Evolutionary conservation across 1,140 invertebrate species (phyloP), one percentile per base, ranked within the genome.

Genomic region (Drosophila ercepeae): DNA sequence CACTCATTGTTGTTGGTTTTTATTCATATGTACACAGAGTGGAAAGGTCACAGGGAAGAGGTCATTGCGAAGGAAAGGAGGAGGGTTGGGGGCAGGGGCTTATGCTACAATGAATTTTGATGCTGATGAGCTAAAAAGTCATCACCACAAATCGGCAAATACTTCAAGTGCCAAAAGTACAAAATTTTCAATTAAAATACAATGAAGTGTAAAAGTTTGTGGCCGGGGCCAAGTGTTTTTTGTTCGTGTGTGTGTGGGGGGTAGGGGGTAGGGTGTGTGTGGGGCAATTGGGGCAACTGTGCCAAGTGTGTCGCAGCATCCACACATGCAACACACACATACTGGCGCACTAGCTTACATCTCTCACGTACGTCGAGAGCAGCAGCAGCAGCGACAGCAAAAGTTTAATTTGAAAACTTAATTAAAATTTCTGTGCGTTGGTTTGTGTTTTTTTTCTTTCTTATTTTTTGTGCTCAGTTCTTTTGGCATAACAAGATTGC

Each of bases 361-460:
- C 57, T 27, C 58, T 50, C 45, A 45, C 6, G 29, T 32, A 32
- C 21, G 61, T 60, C 51, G 60, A 73, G 55, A 68, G 59, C 78
- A 73, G 77, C 60, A 73, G 77, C 60, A 57, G 60, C 23, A 64
- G 76, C 81, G 68, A 42, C 53, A 82, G 46, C 77, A 83, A 79
- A 83, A 83, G 82, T 84, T 88, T 82, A 82, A 88, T 86, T 86
- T 86, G 77, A 86, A 86, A 89, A 86, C 82, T 86, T 86, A 88
- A 86, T 86, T 86, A 86, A 86, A 86, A 88, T 77, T 71, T 83
- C 75, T 75, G 52, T 63, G 58, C 64, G 21, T 60, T 52, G 44
- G 21, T 48, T 59, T 50, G 39, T 53, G 50, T 39, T 45, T 19
- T 9, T 18, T 3, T 32, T 32, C 3, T 3, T 32, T 42, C 16